phyloP scores from a whole-genome alignment of 2,113 vertebrate species.

The Dascyllus trimaculatus region DNA sequence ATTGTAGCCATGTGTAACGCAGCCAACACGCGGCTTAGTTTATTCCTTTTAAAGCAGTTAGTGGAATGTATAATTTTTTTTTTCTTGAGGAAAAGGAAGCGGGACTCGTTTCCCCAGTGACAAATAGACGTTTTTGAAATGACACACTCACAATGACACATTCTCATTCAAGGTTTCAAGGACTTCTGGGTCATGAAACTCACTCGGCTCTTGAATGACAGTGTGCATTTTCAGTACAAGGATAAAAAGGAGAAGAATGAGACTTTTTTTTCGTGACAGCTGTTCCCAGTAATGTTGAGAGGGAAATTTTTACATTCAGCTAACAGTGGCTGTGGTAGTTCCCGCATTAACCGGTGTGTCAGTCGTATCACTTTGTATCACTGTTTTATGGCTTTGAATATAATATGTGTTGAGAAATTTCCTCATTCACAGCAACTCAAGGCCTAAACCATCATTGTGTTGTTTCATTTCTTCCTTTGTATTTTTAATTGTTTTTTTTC shows the following conservation, averaged over 20 bases:
- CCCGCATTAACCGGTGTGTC: background rate
- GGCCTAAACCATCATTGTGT: background rate
- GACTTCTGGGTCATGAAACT: slow-evolving; percentile 29
- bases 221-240: background rate
- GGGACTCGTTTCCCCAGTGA: slow-evolving; percentile 15
- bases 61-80: background rate
- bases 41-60: no score
- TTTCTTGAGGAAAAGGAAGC: background rate
- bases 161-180: slow-evolving; percentile 35
- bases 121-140: slow-evolving; percentile 28
- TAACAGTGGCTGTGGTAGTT: background rate
- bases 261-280: background rate
- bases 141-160: background rate
- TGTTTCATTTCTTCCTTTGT: background rate
- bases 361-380: background rate
- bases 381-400: background rate
- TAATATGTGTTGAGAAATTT: background rate
- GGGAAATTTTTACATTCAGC: background rate
- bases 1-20: no score
- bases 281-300: background rate
- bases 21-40: no score
- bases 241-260: background rate
- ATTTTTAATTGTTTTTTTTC: background rate
- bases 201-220: background rate
- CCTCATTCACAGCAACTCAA: background rate